A percentile compares a stretch with the other conserved stretches of the same genome.
Evolutionary conservation across 2,888 invertebrate species (phyloP).

Genomic region (Apamea anceps): DNA sequence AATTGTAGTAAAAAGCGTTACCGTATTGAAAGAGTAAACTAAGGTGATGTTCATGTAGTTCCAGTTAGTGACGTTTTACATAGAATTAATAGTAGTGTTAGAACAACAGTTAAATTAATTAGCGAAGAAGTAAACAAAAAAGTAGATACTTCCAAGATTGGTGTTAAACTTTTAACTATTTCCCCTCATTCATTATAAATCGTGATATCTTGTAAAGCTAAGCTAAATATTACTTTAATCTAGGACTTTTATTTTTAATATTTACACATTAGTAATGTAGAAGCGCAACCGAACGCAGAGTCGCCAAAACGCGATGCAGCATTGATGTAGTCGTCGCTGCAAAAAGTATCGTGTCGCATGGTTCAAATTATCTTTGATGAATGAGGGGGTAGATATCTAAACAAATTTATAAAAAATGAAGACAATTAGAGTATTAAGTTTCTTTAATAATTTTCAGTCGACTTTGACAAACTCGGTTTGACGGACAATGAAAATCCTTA

Average conservation of each 20-base stretch:
- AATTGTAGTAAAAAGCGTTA: constrained; percentile 9
- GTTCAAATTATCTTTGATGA: constrained; percentile 8
- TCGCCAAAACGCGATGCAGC: not conserved
- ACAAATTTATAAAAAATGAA: not conserved
- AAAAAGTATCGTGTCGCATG: not conserved
- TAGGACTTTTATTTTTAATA: not conserved
- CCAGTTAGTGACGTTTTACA: constrained; percentile 2
- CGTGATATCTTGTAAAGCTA: not conserved
- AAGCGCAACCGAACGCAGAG: not conserved
- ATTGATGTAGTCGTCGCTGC: not conserved
- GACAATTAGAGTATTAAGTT: not conserved
- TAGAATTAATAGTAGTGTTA: constrained; percentile 34
- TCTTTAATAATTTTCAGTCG: constrained; percentile 90
- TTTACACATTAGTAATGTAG: not conserved
- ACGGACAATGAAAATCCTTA: constrained; percentile 97
- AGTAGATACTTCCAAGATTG: constrained; percentile 12
- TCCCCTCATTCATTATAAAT: constrained; percentile 20
- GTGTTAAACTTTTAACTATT: not conserved
- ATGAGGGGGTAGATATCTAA: constrained; percentile 14
- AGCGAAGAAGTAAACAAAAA: not conserved
- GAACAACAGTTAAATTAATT: constrained; percentile 14
- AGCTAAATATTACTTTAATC: not conserved
- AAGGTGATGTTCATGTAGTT: constrained; percentile 33
- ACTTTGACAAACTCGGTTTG: constrained; percentile 95
- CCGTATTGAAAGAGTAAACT: constrained; percentile 5